Evolutionary conservation across 1,140 invertebrate species (phyloP).

Genomic region (Ridgeia piscesae): DNA sequence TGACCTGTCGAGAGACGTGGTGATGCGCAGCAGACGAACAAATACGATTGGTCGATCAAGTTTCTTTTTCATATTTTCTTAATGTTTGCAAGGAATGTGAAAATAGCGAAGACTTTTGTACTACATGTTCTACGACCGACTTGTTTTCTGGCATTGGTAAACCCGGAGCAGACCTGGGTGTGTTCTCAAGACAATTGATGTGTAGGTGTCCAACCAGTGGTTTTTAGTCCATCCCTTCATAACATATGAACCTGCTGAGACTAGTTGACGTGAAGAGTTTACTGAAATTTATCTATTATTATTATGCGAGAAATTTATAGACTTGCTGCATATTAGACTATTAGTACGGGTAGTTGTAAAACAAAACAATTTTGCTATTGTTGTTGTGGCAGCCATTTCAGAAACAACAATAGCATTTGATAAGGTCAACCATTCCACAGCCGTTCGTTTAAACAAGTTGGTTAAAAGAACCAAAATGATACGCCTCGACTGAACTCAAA

Average conservation of each 20-base stretch:
- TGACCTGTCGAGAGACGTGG: not conserved
- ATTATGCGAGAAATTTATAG: not conserved
- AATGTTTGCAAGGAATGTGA: not conserved
- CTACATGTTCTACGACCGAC: not conserved
- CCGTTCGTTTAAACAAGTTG: not conserved
- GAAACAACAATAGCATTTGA: not conserved
- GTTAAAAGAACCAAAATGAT: not conserved
- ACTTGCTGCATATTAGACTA: not conserved
- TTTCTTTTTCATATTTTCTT: conserved; percentile 7
- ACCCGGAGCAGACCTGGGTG: not conserved
- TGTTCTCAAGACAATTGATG: not conserved
- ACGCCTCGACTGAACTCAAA: not conserved
- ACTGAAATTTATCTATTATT: too few relatives aligned
- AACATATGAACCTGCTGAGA: not conserved
- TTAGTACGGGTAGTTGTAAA: not conserved
- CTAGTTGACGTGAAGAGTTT: not conserved
- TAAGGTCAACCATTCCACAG: not conserved
- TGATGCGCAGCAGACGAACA: not conserved
- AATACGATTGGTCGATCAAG: not conserved
- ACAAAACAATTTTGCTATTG: not conserved
- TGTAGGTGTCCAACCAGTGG: not conserved
- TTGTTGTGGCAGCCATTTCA: not conserved
- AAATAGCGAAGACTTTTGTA: not conserved
- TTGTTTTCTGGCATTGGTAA: not conserved
- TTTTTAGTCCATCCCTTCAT: not conserved